phyloP scores from a whole-genome alignment of 2,888 invertebrate genomes.

The Diarsia mendica region DNA sequence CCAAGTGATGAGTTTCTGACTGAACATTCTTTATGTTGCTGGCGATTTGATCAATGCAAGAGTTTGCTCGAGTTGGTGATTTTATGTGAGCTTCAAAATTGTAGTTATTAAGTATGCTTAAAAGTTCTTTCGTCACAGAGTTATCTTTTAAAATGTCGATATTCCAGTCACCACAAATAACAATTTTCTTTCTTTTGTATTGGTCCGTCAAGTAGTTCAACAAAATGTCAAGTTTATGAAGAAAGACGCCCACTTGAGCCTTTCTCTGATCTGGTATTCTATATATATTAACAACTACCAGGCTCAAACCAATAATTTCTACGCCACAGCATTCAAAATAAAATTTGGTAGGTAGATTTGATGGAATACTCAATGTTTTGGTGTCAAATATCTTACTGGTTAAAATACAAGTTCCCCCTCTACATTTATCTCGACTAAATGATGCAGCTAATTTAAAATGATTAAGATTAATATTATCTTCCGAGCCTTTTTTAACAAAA shows the following conservation, averaged over 20 bases:
- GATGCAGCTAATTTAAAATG: background rate
- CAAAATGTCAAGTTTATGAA: background rate
- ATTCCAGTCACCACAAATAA: no score
- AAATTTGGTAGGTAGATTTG: background rate
- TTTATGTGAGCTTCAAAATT: no score
- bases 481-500: background rate
- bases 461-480: background rate
- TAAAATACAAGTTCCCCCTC: background rate
- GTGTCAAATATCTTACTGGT: background rate
- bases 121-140: no score
- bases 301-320: background rate
- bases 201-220: no score
- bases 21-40: no score
- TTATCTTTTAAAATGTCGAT: no score
- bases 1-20: no score
- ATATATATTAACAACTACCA: background rate
- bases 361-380: background rate
- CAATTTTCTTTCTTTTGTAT: no score
- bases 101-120: no score
- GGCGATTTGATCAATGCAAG: no score
- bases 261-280: conserved; percentile 6
- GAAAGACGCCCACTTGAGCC: background rate
- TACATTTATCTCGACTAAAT: conserved; percentile 9
- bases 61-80: no score
- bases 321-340: conserved; percentile 4